Evolutionary conservation across 2,113 vertebrate species (phyloP).

Genomic region (Zosterops hypoxanthus): DNA sequence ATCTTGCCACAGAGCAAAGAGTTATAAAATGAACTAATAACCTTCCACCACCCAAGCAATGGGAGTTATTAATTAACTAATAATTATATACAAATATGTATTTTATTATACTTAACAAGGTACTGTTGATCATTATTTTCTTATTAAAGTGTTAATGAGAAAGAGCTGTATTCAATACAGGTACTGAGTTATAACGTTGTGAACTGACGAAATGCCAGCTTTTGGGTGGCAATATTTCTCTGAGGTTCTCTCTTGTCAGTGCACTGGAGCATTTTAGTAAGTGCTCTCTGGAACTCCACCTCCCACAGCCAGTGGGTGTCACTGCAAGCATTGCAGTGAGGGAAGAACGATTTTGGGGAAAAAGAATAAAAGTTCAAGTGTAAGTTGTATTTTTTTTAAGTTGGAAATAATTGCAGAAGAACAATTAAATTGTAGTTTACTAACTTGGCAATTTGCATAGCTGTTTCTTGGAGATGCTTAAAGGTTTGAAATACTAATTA

Average conservation of each 20-base stretch:
- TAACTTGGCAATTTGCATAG: background rate
- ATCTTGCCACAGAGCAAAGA: background rate
- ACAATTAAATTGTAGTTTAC: background rate
- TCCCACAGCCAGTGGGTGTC: conserved; percentile 30
- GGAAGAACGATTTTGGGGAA: background rate
- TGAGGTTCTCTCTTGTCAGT: background rate
- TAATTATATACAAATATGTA: background rate
- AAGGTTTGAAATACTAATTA: background rate
- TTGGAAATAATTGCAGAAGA: background rate
- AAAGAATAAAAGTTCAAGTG: background rate
- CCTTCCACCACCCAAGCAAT: background rate
- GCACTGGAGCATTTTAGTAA: background rate
- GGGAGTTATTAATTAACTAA: background rate
- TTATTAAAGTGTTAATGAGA: background rate
- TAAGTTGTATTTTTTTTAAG: background rate
- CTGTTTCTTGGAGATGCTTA: background rate
- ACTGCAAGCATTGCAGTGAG: background rate
- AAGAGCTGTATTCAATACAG: background rate
- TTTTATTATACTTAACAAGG: background rate
- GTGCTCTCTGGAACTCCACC: background rate
- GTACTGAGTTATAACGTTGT: background rate
- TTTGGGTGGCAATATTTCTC: background rate
- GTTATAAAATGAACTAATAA: background rate
- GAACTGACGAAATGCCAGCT: background rate
- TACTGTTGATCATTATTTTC: background rate